phyloP scores from a whole-genome alignment of 2,888 invertebrate genomes.

The Hirtodrosophila duncani region DNA sequence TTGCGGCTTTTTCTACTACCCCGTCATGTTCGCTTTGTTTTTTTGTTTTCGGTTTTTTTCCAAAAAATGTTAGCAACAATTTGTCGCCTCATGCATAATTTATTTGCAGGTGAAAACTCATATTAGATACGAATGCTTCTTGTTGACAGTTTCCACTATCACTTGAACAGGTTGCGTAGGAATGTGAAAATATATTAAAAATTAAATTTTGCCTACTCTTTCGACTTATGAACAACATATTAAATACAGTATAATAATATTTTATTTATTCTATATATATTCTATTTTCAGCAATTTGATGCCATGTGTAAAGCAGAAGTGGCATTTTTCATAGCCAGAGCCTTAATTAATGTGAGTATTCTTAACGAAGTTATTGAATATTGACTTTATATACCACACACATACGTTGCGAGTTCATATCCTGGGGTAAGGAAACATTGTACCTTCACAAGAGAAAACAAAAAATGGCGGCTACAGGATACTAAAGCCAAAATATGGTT shows the following conservation, averaged over 20 bases:
- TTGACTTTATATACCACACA: neutral
- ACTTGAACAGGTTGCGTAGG: too few species aligned
- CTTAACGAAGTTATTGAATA: neutral
- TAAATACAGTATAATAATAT: slow-evolving; percentile 12
- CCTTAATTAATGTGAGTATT: slow-evolving; percentile 87
- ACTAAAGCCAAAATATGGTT: too few species aligned
- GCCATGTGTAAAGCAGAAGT: slow-evolving; percentile 88
- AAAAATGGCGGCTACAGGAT: too few species aligned
- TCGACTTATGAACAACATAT: slow-evolving; percentile 10
- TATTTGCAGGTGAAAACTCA: slow-evolving; percentile 57
- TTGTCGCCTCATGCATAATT: slow-evolving; percentile 69
- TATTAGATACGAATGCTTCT: too few species aligned
- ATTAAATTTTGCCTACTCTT: slow-evolving; percentile 15
- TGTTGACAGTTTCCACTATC: too few species aligned
- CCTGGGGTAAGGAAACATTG: too few species aligned
- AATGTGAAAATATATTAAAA: too few species aligned
- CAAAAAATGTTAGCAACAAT: slow-evolving; percentile 48
- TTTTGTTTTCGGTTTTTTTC: slow-evolving; percentile 25
- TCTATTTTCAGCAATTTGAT: slow-evolving; percentile 84
- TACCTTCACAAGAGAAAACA: neutral
- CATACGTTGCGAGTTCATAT: too few species aligned
- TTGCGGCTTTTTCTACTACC: slow-evolving; percentile 47
- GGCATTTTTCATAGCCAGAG: slow-evolving; percentile 85
- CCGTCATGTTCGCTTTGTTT: slow-evolving; percentile 35
- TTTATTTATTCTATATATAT: neutral